Evolutionary conservation across 2,113 vertebrate genomes (phyloP).

Genomic region (Psittacula cyanocephala): DNA sequence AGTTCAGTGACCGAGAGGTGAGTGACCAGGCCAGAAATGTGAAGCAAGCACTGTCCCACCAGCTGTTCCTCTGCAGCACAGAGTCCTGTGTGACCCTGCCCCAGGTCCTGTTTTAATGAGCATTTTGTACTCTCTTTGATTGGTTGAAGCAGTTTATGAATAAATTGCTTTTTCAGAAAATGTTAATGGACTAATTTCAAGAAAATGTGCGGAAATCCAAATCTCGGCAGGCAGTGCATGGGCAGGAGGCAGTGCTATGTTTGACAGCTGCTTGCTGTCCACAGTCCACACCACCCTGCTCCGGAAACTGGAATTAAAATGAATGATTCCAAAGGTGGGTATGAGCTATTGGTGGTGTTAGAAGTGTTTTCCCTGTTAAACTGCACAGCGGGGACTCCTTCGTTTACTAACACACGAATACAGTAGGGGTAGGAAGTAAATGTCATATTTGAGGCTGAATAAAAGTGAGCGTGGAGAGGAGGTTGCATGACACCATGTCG

Average conservation of each 20-base stretch:
- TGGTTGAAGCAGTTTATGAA: not conserved
- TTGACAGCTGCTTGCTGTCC: not conserved
- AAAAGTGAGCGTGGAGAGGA: not conserved
- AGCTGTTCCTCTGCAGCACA: not conserved
- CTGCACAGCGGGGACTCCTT: not conserved
- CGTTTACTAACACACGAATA: not conserved
- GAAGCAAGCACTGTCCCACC: not conserved
- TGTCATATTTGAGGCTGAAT: not conserved
- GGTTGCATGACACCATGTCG: accelerated
- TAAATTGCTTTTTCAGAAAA: slow-evolving; percentile 15
- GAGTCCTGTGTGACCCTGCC: not conserved
- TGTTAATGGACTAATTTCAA: not conserved
- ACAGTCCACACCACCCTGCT: not conserved
- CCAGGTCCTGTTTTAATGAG: not conserved
- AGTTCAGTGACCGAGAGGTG: not conserved
- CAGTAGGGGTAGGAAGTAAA: not conserved
- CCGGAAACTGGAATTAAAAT: not conserved
- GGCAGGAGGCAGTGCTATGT: not conserved
- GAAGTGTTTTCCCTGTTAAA: not conserved
- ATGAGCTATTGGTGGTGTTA: not conserved
- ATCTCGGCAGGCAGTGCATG: not conserved
- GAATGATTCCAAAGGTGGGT: not conserved
- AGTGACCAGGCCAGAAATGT: not conserved
- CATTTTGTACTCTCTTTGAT: not conserved
- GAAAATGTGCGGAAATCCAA: not conserved